Evolutionary conservation across 2,797 vertebrate species (phyloP), one percentile per base, ranked within the genome.

Genomic region (Phataginus tetradactyla): DNA sequence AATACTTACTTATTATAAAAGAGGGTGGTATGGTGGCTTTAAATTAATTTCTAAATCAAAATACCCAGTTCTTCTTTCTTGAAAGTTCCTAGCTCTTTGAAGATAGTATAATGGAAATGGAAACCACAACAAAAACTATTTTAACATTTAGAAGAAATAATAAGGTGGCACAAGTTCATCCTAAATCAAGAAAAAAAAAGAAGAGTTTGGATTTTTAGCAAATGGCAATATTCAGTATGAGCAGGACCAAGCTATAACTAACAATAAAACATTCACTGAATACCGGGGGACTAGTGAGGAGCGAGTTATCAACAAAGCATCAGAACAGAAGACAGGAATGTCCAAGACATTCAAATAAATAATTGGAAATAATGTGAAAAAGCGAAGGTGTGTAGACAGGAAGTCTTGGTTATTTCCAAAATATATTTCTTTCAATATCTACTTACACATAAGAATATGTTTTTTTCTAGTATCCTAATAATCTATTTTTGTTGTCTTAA

Each of bases 11-110:
- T 66, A 21, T 85, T 61, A 75, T 14, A 66, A 66, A 95, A 53
- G 4, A 27, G 10, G 25, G 8, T 45, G 32, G 0, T 2, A 68
- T 86, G 53, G 17, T 57, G 5, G 88, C 29, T 72, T n/a, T 18
- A 51, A 79, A 69, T 77, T 92, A 85, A 61, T 78, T 39, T 87
- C 3, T 15, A 86, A 61, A 71, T 83, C 9, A 88, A 69, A 97
- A 25, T 49, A 0, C 0, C 10, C 61, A 57, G 2, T 78, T 53
- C 17, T 83, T n/a, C 15, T 77, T 90, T 95, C 80, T 39, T 85
- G 2, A 78, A 94, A 86, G 7, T 85, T 90, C 84, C 51, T 74
- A 77, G 17, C 17, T 27, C 5, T 15, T 5, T 92, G 13, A 51
- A 92, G 10, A 5, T 90, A 2, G 4, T 83, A 77, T 45, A 45